Conservation (phyloP, 2,113 vertebrate genomes). For the Pseudopodoces humilis region DNA sequence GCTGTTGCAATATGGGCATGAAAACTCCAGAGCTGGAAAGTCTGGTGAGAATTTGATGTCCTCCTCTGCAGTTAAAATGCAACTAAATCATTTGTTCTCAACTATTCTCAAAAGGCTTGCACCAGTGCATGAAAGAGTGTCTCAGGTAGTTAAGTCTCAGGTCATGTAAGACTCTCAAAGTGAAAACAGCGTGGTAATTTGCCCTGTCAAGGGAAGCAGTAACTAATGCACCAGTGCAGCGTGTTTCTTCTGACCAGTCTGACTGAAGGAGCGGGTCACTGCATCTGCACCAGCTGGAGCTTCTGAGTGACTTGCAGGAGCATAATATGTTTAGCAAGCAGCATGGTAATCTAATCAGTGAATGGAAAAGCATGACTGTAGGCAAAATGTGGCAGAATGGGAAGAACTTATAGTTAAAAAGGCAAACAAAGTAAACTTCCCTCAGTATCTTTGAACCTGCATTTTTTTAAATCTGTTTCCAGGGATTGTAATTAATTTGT, state of each 20-base stretch:
- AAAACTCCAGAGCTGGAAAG: neutral
- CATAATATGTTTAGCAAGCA: slow-evolving; percentile 54
- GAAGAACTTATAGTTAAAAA: neutral
- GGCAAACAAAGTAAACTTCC: neutral
- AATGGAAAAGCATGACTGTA: slow-evolving; percentile 56
- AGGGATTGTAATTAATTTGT: neutral
- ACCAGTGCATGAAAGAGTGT: neutral
- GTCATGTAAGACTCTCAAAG: neutral
- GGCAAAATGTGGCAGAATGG: slow-evolving; percentile 28
- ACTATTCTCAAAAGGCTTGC: neutral
- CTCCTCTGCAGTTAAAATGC: neutral
- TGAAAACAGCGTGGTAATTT: neutral
- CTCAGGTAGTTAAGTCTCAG: neutral
- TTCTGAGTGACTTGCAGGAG: slow-evolving; percentile 48
- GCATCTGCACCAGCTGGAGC: slow-evolving; percentile 60
- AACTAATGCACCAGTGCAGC: neutral
- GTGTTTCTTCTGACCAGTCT: neutral
- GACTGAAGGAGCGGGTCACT: slow-evolving; percentile 1
- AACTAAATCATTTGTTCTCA: neutral
- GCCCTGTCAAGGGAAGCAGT: neutral
- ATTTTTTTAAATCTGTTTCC: neutral
- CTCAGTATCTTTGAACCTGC: neutral
- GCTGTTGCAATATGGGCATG: neutral
- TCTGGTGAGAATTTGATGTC: neutral
- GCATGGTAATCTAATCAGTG: slow-evolving; percentile 63